Evolutionary conservation across 1,140 invertebrate genomes (phyloP), one percentile per base, ranked within the genome.

Genomic region (Scaptodrosophila lebanonensis): DNA sequence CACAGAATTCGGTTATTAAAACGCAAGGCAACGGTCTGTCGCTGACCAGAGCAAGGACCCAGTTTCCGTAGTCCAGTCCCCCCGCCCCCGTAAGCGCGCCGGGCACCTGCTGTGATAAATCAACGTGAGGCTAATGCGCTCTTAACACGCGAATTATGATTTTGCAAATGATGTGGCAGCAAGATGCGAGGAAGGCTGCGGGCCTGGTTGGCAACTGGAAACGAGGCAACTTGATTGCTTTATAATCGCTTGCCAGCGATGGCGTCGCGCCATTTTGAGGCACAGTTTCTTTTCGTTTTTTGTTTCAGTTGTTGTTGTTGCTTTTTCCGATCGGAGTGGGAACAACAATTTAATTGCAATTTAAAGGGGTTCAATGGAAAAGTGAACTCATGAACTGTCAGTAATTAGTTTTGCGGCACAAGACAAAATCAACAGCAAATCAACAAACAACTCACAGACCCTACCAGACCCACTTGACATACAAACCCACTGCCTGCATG

Each of bases 81-180:
- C 18, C 7, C 22, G 25, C 36, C 32, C 27, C 35, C 25, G 35
- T 32, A 33, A 27, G 27, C 38, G 38, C 18, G 13, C 52, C 49
- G 32, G 32, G 48, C 66, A 73, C 65, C 75, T 75, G 75, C 75
- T 82, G 75, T 82, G 75, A 82, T 82, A 82, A 82, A 82, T 82
- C 75, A 83, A 83, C 79, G 79, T 83, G 79, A 83, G 79, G 73
- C 79, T 83, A 83, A 83, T 83, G 79, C 79, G 68, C 66, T 59
- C 79, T 83, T 83, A 83, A 65, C 79, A 83, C 79, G 79, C 79
- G 79, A 83, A 83, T 83, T 83, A 83, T 83, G 79, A 83, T 83
- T 83, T 83, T 83, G 72, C 68, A 77, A 83, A 83, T 77, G 75
- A 82, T 82, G 75, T 56, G 75, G 45, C 11, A 5, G 6, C 3